Percentiles rank a stretch among this genome's conserved stretches.
phyloP scores from a whole-genome alignment of 2,888 invertebrate species.

The Rambutsinella grinnellia region DNA sequence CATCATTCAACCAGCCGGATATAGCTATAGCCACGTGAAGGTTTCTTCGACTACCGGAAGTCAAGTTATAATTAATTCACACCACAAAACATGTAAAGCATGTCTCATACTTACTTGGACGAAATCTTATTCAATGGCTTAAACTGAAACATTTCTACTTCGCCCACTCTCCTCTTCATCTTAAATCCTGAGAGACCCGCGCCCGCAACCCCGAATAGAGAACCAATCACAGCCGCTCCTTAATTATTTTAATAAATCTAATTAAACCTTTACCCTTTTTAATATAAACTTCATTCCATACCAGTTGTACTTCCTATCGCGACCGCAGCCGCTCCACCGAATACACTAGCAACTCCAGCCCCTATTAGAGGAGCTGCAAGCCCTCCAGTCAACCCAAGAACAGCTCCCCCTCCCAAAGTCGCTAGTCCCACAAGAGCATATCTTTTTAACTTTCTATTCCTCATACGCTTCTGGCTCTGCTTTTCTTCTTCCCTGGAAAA shows the following conservation, averaged over 20 bases:
- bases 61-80: background rate
- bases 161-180: slow-evolving; percentile 76
- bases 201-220: slow-evolving; percentile 78
- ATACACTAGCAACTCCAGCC: slow-evolving; percentile 72
- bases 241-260: background rate
- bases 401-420: slow-evolving; percentile 76
- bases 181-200: slow-evolving; percentile 78
- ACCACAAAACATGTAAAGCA: background rate
- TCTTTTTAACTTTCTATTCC: slow-evolving; percentile 74
- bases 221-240: slow-evolving; percentile 71
- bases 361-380: slow-evolving; percentile 76
- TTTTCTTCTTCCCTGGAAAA: slow-evolving; percentile 71
- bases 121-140: slow-evolving; percentile 71
- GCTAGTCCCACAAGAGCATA: slow-evolving; percentile 77
- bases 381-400: slow-evolving; percentile 78
- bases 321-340: slow-evolving; percentile 71
- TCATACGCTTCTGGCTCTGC: slow-evolving; percentile 71
- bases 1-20: slow-evolving; percentile 77
- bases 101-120: slow-evolving; percentile 54
- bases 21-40: slow-evolving; percentile 76
- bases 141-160: slow-evolving; percentile 78
- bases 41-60: slow-evolving; percentile 67
- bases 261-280: slow-evolving; percentile 67
- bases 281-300: slow-evolving; percentile 70
- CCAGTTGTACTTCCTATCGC: slow-evolving; percentile 72